Evolutionary conservation across 2,113 vertebrate genomes (phyloP).

Genomic region (Damaliscus lunatus): DNA sequence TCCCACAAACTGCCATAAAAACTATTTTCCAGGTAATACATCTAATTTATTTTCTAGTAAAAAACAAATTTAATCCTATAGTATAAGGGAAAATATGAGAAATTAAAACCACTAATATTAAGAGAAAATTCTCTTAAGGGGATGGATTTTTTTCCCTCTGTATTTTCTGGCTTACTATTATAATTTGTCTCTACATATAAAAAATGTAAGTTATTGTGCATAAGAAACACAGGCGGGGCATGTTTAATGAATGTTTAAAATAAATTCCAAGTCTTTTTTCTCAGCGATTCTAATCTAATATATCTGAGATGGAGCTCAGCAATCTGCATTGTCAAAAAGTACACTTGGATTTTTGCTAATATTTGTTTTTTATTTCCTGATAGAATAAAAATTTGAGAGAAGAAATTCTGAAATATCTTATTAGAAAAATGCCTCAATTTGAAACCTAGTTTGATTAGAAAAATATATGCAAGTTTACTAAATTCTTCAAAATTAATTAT

Average conservation of each 20-base stretch:
- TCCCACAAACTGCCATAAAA: constrained; percentile 64
- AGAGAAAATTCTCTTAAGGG: not conserved
- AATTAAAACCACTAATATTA: not conserved
- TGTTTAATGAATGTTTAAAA: not conserved
- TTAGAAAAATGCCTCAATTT: constrained; percentile 11
- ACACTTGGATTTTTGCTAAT: not conserved
- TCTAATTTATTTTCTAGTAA: not conserved
- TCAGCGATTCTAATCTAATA: too few species aligned
- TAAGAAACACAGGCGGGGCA: not conserved
- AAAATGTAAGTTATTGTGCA: not conserved
- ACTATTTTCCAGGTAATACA: constrained; percentile 71
- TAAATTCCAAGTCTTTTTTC: not conserved
- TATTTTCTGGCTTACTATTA: not conserved
- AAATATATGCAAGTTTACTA: not conserved
- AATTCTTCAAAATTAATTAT: not conserved
- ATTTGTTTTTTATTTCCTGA: not conserved
- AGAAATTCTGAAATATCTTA: not conserved
- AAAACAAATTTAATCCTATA: not conserved
- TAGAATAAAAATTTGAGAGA: not conserved
- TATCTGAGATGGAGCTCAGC: not conserved
- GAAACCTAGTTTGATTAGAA: not conserved
- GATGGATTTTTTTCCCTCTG: not conserved
- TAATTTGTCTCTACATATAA: not conserved
- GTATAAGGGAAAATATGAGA: not conserved
- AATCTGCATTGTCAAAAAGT: not conserved